Conservation (phyloP, 2,888 invertebrate genomes). For the Tridacna crocea region DNA sequence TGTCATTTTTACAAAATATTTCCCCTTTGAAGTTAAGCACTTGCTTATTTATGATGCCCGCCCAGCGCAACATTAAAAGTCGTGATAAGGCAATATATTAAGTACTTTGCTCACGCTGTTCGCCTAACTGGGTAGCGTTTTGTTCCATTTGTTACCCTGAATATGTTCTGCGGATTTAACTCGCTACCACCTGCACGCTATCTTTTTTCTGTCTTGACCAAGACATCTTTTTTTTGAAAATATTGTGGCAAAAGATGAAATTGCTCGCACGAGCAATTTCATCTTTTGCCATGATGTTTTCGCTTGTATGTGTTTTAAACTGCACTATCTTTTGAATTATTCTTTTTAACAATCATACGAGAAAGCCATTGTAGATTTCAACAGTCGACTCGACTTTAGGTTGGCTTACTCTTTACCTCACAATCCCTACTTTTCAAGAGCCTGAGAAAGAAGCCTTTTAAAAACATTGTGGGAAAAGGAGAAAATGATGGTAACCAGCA, state of each 20-base stretch:
- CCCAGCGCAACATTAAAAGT: slow-evolving; percentile 28
- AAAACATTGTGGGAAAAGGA: no score
- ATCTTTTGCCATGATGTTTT: neutral
- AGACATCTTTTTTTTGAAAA: neutral
- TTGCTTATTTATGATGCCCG: slow-evolving; percentile 30
- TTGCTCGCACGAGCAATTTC: slow-evolving; percentile 5
- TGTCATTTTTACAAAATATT: slow-evolving; percentile 26
- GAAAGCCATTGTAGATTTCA: no score
- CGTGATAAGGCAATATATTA: slow-evolving; percentile 25
- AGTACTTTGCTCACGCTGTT: slow-evolving; percentile 13
- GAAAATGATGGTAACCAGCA: no score
- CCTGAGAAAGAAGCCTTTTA: no score
- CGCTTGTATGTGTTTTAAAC: neutral
- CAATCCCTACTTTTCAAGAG: no score
- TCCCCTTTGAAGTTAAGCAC: slow-evolving; percentile 17
- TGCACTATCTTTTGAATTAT: no score
- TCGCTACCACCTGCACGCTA: no score
- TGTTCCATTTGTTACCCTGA: neutral
- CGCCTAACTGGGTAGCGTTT: neutral
- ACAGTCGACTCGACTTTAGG: no score
- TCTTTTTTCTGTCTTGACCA: no score
- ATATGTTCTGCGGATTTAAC: no score
- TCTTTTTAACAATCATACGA: no score
- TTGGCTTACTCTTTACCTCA: no score
- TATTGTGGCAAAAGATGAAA: neutral